Evolutionary conservation across 1,140 invertebrate species (phyloP).

Genomic region (Conopomorpha cramerella): DNA sequence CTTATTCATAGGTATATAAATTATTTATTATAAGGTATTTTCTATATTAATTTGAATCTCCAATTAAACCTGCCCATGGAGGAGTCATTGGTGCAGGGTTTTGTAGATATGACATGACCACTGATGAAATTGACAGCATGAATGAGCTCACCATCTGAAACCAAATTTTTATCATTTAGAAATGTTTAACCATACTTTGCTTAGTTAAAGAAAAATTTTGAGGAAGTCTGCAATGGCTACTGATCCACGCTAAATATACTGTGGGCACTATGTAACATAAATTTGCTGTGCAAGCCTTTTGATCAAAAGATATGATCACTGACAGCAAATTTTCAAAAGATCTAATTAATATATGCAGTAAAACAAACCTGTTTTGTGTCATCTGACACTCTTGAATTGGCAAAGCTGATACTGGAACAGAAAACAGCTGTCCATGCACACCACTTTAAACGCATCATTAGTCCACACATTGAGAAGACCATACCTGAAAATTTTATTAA

Average conservation of each 20-base stretch:
- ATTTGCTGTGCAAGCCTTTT: too few relatives aligned
- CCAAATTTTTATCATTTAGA: too few relatives aligned
- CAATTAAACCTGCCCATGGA: conserved; percentile 61
- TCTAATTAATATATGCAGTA: too few relatives aligned
- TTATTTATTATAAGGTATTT: conserved; percentile 2
- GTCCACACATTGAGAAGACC: conserved; percentile 99
- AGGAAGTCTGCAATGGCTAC: too few relatives aligned
- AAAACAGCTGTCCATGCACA: conserved; percentile 98
- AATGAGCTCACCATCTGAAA: conserved; percentile 75
- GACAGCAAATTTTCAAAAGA: too few relatives aligned
- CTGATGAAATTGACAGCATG: conserved; percentile 96
- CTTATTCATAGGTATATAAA: too few relatives aligned
- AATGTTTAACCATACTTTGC: too few relatives aligned
- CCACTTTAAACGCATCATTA: conserved; percentile 99
- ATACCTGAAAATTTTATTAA: conserved; percentile 72
- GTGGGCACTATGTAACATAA: too few relatives aligned
- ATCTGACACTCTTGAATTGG: conserved; percentile 69
- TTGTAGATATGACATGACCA: conserved; percentile 99
- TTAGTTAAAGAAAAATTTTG: too few relatives aligned
- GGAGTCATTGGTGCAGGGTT: conserved; percentile 98
- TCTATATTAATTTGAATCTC: conserved; percentile 13
- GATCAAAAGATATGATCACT: too few relatives aligned
- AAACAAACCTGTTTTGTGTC: conserved; percentile 56
- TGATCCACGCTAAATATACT: too few relatives aligned
- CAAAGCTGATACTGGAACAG: conserved; percentile 98